These are phyloP conservation scores for Carcina quercana DNA, from an alignment of 2,888 invertebrate genomes.

Conservation along the genomic window DNA sequence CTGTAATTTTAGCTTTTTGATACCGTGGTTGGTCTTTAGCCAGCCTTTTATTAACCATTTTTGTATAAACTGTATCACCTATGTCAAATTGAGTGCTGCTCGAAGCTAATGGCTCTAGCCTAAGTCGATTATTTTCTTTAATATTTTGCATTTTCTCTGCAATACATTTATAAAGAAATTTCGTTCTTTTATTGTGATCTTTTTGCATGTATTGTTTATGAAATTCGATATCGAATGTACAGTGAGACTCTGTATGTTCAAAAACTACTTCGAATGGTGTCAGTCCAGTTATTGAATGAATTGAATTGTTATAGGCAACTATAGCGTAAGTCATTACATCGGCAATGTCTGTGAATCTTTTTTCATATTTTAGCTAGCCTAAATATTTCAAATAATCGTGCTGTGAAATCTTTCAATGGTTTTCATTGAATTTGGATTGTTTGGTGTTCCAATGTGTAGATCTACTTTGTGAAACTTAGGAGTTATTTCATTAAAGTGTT, in stretches of 20 bases:
- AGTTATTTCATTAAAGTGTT: conserved; percentile 19
- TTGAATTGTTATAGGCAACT: conserved; percentile 22
- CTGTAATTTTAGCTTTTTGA: no score
- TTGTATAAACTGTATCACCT: no score
- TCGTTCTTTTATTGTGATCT: not conserved
- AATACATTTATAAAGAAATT: not conserved
- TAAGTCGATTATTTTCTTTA: no score
- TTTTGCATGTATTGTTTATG: no score
- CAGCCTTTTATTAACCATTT: no score
- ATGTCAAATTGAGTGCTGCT: no score
- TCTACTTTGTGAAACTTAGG: conserved; percentile 19
- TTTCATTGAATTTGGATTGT: conserved; percentile 21
- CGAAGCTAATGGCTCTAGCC: no score
- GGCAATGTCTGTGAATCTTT: conserved; percentile 16
- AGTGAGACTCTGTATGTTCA: not conserved
- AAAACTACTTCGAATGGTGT: conserved; percentile 1
- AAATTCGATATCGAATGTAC: not conserved
- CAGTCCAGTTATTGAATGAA: conserved; percentile 4
- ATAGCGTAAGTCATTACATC: conserved; percentile 22
- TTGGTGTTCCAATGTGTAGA: conserved; percentile 19
- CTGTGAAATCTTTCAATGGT: conserved; percentile 22
- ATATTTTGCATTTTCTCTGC: not conserved
- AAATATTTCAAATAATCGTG: conserved; percentile 21
- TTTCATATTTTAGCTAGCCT: conserved; percentile 21
- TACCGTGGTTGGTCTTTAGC: no score